These are phyloP conservation scores for Apteryx mantelli DNA, from an alignment of 2,113 vertebrate species.

Conservation along the genomic window DNA sequence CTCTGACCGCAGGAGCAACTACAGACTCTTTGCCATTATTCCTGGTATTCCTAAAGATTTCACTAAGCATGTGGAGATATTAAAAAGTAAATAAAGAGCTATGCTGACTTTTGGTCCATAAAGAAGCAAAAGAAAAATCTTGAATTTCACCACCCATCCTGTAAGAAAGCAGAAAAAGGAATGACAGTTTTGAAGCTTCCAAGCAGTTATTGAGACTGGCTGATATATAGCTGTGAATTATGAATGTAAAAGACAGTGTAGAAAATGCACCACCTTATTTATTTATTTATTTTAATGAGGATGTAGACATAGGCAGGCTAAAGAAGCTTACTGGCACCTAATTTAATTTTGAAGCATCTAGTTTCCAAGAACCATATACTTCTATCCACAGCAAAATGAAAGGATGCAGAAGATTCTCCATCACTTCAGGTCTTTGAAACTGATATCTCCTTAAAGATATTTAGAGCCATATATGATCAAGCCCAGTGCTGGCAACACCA, in stretches of 20 bases:
- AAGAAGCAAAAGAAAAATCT: neutral
- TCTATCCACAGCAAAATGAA: neutral
- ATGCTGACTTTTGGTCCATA: neutral
- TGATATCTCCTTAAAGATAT: neutral
- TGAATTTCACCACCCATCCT: neutral
- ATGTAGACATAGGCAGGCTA: neutral
- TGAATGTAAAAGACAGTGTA: neutral
- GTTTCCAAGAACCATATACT: neutral
- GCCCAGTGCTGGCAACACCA: neutral
- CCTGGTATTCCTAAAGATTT: neutral
- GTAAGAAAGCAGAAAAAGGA: neutral
- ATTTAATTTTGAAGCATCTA: neutral
- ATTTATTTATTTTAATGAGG: neutral
- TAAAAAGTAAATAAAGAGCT: neutral
- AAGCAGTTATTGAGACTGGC: neutral
- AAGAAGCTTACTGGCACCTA: neutral
- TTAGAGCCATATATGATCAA: neutral
- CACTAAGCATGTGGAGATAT: neutral
- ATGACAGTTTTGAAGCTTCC: neutral
- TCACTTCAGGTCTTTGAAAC: neutral
- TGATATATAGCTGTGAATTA: neutral
- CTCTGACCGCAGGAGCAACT: neutral
- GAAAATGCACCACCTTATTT: neutral
- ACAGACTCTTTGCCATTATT: neutral
- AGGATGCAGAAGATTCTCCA: neutral